phyloP scores from a whole-genome alignment of 2,113 vertebrate species.

The Chionomys nivalis region DNA sequence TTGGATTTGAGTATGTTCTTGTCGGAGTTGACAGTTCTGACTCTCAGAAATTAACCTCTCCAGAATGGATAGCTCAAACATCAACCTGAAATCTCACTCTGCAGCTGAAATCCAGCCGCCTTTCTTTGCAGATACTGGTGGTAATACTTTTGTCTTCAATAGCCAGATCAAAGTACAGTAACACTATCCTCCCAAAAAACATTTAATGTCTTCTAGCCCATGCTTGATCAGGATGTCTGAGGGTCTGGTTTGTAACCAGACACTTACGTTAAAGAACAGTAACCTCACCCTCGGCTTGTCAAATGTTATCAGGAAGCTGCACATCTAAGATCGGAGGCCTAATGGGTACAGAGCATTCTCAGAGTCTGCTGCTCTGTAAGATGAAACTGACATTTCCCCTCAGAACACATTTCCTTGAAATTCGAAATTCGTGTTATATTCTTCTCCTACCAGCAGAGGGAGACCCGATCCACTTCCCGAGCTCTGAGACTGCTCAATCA shows the following conservation, averaged over 20 bases:
- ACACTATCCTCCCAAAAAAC: not conserved
- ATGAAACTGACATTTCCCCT: constrained; percentile 40
- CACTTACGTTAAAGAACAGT: constrained; percentile 63
- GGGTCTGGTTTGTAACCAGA: constrained; percentile 53
- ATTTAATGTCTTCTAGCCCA: constrained; percentile 55
- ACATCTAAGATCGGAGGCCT: constrained; percentile 38
- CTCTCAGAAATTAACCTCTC: constrained; percentile 40
- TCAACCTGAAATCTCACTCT: constrained; percentile 45
- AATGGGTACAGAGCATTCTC: not conserved
- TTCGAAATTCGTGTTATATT: not conserved
- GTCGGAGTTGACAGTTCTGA: not conserved
- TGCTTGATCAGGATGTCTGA: constrained; percentile 60
- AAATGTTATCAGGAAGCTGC: constrained; percentile 67
- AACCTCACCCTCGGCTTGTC: constrained; percentile 45
- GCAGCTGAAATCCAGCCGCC: constrained; percentile 38
- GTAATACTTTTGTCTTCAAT: constrained; percentile 50
- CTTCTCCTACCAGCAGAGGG: constrained; percentile 96
- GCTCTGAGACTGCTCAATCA: constrained; percentile 97
- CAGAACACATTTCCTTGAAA: constrained; percentile 7
- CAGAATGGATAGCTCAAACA: constrained; percentile 52
- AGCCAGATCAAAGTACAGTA: constrained; percentile 35
- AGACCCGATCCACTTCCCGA: constrained; percentile 98
- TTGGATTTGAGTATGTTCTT: not conserved
- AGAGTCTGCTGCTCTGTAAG: constrained; percentile 22
- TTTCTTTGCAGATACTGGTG: not conserved